These are phyloP conservation scores for Trididemnum nubilum DNA, from an alignment of 23 tunicate genomes.

Conservation along the genomic window DNA sequence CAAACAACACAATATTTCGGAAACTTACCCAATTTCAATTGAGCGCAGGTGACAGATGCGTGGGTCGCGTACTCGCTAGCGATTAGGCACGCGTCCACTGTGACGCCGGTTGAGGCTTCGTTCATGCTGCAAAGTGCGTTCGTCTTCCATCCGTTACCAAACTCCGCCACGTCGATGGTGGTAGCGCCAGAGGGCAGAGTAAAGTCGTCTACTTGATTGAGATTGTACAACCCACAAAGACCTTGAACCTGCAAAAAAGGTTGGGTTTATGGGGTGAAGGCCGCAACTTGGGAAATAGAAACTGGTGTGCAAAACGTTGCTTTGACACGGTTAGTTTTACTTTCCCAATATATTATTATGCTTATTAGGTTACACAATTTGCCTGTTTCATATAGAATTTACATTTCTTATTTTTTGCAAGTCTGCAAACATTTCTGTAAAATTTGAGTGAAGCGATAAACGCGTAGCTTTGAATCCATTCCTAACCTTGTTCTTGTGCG, in stretches of 20 bases:
- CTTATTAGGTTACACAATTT: no score
- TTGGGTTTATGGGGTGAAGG: neutral
- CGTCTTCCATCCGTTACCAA: conserved; percentile 91
- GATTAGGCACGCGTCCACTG: conserved; percentile 80
- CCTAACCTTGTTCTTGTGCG: conserved; percentile 62
- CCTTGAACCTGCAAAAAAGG: conserved; percentile 62
- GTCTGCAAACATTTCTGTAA: no score
- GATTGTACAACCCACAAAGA: conserved; percentile 82
- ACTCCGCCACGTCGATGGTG: conserved; percentile 69
- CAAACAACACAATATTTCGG: no score
- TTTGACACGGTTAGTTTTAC: no score
- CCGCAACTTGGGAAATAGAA: neutral
- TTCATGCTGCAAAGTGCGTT: conserved; percentile 53
- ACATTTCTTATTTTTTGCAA: no score
- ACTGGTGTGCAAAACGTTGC: no score
- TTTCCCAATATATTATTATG: no score
- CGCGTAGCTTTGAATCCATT: no score
- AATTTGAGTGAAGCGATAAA: no score
- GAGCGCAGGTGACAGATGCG: conserved; percentile 60
- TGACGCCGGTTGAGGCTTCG: conserved; percentile 57
- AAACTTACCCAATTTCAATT: conserved; percentile 53
- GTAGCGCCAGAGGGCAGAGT: conserved; percentile 71
- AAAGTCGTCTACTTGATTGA: conserved; percentile 81
- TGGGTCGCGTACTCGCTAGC: conserved; percentile 53
- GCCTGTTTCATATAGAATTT: no score